These are phyloP conservation scores for Chinchilla lanigera DNA, from an alignment of 2,113 vertebrate genomes.

Conservation along the genomic window DNA sequence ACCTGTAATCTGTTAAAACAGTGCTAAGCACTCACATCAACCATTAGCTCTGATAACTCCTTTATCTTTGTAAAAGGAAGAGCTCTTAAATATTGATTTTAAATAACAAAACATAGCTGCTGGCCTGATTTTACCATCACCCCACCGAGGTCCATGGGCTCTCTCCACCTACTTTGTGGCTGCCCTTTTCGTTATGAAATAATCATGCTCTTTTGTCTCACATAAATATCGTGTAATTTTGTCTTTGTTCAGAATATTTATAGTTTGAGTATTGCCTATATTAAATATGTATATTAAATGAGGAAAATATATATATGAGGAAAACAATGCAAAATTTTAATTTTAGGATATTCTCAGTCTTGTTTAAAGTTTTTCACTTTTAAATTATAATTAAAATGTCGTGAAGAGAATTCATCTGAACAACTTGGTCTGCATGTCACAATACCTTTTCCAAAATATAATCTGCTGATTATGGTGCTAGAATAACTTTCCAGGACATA, in stretches of 20 bases:
- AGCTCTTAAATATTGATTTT: constrained; percentile 76
- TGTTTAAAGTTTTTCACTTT: constrained; percentile 3
- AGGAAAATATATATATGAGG: not conserved
- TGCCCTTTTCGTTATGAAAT: constrained; percentile 12
- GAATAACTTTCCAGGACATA: not conserved
- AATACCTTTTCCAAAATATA: not conserved
- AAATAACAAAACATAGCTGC: constrained; percentile 71
- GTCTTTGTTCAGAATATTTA: not conserved
- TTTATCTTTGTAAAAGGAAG: constrained; percentile 76
- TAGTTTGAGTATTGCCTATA: not conserved
- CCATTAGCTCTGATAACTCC: constrained; percentile 71
- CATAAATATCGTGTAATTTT: not conserved
- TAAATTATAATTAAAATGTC: not conserved
- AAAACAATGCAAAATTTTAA: not conserved
- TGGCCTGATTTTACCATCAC: constrained; percentile 24
- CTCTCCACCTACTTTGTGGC: not conserved
- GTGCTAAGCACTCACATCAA: constrained; percentile 77
- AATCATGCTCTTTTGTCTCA: constrained; percentile 22
- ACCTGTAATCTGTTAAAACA: constrained; percentile 83
- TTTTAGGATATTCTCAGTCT: not conserved
- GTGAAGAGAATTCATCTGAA: not conserved
- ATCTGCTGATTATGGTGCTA: not conserved
- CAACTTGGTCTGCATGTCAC: not conserved
- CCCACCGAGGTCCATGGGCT: not conserved
- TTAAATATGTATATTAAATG: not conserved